These are phyloP conservation scores for Heteromyza rotundicornis DNA, from an alignment of 2,888 invertebrate species.

Conservation along the genomic window DNA sequence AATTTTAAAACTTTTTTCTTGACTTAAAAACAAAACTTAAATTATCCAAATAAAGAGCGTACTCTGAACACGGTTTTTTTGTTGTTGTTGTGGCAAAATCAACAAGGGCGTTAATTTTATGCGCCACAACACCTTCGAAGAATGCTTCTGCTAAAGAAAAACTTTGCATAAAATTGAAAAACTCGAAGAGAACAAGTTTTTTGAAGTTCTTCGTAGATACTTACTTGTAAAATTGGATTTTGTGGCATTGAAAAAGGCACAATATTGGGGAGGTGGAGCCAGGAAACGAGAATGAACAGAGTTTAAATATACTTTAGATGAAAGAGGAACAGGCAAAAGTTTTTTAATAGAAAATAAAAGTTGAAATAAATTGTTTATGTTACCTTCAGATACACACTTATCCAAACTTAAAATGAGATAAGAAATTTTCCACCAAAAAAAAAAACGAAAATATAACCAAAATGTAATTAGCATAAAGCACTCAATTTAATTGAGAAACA, in stretches of 20 bases:
- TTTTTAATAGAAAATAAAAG: neutral
- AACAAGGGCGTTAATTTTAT: neutral
- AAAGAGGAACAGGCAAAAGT: too few relatives aligned
- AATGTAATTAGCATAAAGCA: neutral
- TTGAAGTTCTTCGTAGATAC: neutral
- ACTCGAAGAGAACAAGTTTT: slow-evolving; percentile 1
- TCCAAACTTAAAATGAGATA: neutral
- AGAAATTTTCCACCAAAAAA: neutral
- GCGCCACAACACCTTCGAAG: neutral
- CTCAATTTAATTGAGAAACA: neutral
- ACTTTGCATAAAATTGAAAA: neutral
- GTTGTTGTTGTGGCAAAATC: neutral
- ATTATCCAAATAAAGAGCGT: too few relatives aligned
- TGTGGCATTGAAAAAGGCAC: neutral
- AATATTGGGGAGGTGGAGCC: neutral
- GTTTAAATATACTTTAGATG: too few relatives aligned
- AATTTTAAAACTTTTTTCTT: too few relatives aligned
- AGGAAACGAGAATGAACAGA: neutral
- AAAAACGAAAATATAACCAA: neutral
- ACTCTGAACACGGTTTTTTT: too few relatives aligned
- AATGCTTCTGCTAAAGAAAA: neutral
- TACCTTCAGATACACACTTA: too few relatives aligned
- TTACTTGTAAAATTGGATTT: neutral
- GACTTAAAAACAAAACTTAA: too few relatives aligned
- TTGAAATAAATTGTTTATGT: too few relatives aligned